Evolutionary conservation across 2,797 vertebrate genomes (phyloP).

Genomic region (Crenichthys baileyi): DNA sequence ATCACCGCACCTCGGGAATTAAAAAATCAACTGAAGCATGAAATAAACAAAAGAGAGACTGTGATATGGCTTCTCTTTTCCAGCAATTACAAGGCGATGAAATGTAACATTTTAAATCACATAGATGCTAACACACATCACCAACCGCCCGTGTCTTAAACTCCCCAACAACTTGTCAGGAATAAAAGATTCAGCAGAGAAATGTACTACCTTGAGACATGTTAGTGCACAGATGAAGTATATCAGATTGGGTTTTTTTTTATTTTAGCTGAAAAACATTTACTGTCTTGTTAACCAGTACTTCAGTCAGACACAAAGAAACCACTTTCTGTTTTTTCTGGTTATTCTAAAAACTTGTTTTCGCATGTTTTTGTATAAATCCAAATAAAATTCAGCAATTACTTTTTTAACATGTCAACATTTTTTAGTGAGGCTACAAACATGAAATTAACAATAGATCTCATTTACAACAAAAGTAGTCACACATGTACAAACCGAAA

Average conservation of each 20-base stretch:
- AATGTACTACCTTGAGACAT: background rate
- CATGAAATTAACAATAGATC: background rate
- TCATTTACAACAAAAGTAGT: background rate
- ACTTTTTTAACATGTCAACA: background rate
- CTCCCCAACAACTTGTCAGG: slow-evolving; percentile 15
- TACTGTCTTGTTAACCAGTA: background rate
- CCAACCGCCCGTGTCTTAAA: slow-evolving; percentile 22
- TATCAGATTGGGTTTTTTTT: slow-evolving; percentile 14
- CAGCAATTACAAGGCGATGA: slow-evolving; percentile 60
- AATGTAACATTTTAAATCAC: slow-evolving; percentile 59
- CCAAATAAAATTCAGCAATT: background rate
- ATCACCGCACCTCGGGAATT: slow-evolving; percentile 59
- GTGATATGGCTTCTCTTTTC: slow-evolving; percentile 45
- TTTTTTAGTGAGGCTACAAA: background rate
- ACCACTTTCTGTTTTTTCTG: background rate
- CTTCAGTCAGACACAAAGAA: background rate
- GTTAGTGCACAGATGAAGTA: background rate
- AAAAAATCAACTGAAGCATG: slow-evolving; percentile 70
- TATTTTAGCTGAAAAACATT: background rate
- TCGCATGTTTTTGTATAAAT: background rate
- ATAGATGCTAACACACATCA: slow-evolving; percentile 41
- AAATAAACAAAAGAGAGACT: slow-evolving; percentile 69
- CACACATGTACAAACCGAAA: background rate
- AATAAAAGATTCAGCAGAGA: slow-evolving; percentile 23
- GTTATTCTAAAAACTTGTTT: background rate